Evolutionary conservation across 1,140 invertebrate species (phyloP).

Genomic region (Nilaparvata lugens): DNA sequence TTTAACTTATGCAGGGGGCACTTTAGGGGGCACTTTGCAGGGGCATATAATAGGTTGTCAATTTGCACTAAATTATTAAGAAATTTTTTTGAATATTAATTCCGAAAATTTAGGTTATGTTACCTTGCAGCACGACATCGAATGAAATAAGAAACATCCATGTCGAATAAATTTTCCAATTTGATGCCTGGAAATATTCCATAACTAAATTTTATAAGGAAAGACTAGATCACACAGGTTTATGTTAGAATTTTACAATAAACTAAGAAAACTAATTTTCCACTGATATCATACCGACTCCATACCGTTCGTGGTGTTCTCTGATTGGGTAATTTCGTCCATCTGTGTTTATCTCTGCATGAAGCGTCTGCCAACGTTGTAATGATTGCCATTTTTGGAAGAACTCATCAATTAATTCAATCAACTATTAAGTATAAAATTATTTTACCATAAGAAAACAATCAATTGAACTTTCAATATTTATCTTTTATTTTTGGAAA

Average conservation of each 20-base stretch:
- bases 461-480: no score
- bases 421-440: no score
- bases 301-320: conserved; percentile 5
- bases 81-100: background rate
- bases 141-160: conserved; percentile 24
- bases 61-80: no score
- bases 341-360: background rate
- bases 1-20: no score
- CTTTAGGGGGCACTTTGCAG: no score
- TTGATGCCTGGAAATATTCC: conserved; percentile 24
- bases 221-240: background rate
- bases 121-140: conserved; percentile 19
- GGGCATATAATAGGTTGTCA: no score
- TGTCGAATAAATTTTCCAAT: conserved; percentile 22
- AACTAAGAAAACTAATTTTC: background rate
- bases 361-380: no score
- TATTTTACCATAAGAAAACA: no score
- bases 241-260: background rate
- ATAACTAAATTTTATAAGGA: conserved; percentile 11
- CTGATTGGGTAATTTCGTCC: background rate
- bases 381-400: no score
- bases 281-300: background rate
- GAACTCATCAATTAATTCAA: background rate
- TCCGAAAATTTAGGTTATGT: background rate
- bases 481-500: no score